Base-by-base conservation (phyloP, 37 sponge, comb jelly and placozoan genomes). In the Spongia lamella region DNA sequence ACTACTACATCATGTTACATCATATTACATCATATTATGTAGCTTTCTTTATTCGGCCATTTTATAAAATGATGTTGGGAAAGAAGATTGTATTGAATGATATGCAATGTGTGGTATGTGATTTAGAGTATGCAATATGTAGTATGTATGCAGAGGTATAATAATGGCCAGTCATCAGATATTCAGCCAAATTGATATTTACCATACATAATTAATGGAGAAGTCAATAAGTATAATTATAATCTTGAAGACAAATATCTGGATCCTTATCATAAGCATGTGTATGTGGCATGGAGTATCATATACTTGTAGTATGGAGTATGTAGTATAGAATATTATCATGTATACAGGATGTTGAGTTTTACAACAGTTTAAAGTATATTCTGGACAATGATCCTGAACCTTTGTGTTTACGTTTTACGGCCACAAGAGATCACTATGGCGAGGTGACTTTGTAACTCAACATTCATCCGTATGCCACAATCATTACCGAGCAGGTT, bases 1-100 rank as follows among this genome's bases (percentile, higher is more conserved):
- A 17, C 53, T 14, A 14, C 14, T 19, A 52, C 53, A 14, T 52
- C 53, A 17, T 52, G 53, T 19, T 14, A 52, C 16, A 52, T 16
- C 26, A 30, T 17, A 60, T 31, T 27, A 36, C 21, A 3, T 26
- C 30, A 26, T 34, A 20, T 25, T 37, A 14, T 63, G 37, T 62
- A 98, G 99, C 88, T 35, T 98, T 94, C 88, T 98, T 98, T 68
- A 84, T 92, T 27, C 86, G 96, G 0, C 99, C 99, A 53, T 92
- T 98, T 75, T 98, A 98, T 86, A 98, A 98, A 79, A 52, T 95
- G 84, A 63, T 98, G 33, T 73, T 95, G 66, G 81, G 72, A 0
- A 98, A 92, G 82, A 62, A 70, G 75, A 74, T 98, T 34, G 63
- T 33, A 5, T 72, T 98, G 53, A 65, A 56, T 31, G 99, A 98